phyloP scores from a whole-genome alignment of 2,888 invertebrate species.

The Bibio marci region DNA sequence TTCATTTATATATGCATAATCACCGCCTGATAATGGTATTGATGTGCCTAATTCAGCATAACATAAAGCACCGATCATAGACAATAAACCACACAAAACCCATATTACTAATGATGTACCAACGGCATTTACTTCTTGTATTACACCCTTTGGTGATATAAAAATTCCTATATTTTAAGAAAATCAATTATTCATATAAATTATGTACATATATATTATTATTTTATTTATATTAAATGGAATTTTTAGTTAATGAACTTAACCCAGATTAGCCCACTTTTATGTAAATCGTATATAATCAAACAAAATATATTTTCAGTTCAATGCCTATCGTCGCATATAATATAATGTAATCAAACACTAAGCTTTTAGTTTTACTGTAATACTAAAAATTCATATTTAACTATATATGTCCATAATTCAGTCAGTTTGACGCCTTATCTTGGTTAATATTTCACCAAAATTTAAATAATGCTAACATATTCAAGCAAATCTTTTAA shows the following conservation, averaged over 20 bases:
- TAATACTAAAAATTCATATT: too few relatives aligned
- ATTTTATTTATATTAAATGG: neutral
- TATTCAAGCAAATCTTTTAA: too few relatives aligned
- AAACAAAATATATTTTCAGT: neutral
- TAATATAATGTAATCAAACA: too few relatives aligned
- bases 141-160: slow-evolving; percentile 86
- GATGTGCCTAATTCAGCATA: slow-evolving; percentile 80
- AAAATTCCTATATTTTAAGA: slow-evolving; percentile 79
- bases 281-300: too few relatives aligned
- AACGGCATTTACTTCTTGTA: slow-evolving; percentile 76
- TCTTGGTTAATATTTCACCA: too few relatives aligned
- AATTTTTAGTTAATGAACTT: too few relatives aligned
- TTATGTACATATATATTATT: slow-evolving; percentile 9
- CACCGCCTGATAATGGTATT: slow-evolving; percentile 88
- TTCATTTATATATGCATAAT: slow-evolving; percentile 90
- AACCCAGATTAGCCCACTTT: too few relatives aligned
- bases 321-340: neutral
- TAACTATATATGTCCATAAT: too few relatives aligned
- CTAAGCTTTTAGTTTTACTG: too few relatives aligned
- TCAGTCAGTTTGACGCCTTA: too few relatives aligned
- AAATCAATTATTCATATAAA: too few relatives aligned
- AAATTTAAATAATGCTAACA: too few relatives aligned
- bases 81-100: slow-evolving; percentile 73
- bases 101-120: slow-evolving; percentile 78
- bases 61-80: slow-evolving; percentile 86